Percentiles rank a stretch among this genome's conserved stretches.
Conservation (phyloP, 2,888 invertebrate genomes). For the Maniola hyperantus region DNA sequence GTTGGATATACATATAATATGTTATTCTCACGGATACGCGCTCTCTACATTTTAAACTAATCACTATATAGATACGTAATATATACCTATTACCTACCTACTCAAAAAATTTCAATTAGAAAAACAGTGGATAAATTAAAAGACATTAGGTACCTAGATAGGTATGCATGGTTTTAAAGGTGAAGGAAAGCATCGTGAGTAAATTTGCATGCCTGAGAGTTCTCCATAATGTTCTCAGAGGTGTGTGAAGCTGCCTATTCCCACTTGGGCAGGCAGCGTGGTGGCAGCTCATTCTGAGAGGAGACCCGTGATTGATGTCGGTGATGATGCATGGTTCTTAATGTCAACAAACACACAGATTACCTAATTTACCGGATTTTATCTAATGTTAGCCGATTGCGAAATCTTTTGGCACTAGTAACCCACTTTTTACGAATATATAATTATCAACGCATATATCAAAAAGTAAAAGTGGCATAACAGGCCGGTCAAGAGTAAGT, state of each 20-base stretch:
- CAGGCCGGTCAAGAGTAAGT: constrained; percentile 30
- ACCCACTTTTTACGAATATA: constrained; percentile 42
- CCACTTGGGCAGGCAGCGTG: too few relatives aligned
- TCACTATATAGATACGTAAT: too few relatives aligned
- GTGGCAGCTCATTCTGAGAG: too few relatives aligned
- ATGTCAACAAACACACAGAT: constrained; percentile 26
- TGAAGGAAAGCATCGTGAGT: background rate
- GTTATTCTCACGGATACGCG: constrained; percentile 19
- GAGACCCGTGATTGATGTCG: too few relatives aligned
- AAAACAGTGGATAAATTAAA: background rate
- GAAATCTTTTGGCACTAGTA: constrained; percentile 43
- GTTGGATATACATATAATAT: constrained; percentile 1
- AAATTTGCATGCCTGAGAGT: too few relatives aligned
- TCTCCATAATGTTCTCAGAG: too few relatives aligned
- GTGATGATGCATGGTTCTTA: background rate
- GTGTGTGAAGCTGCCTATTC: too few relatives aligned
- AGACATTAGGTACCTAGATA: too few relatives aligned
- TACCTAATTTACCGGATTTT: constrained; percentile 44
- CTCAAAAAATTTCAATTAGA: too few relatives aligned
- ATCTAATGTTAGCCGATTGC: constrained; percentile 43
- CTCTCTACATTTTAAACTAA: constrained; percentile 28
- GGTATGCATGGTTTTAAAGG: background rate
- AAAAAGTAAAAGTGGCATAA: constrained; percentile 35
- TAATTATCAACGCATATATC: constrained; percentile 30
- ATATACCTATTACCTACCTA: background rate